Base-by-base conservation (phyloP, 2,888 invertebrate species). In the Drosophila merina region DNA sequence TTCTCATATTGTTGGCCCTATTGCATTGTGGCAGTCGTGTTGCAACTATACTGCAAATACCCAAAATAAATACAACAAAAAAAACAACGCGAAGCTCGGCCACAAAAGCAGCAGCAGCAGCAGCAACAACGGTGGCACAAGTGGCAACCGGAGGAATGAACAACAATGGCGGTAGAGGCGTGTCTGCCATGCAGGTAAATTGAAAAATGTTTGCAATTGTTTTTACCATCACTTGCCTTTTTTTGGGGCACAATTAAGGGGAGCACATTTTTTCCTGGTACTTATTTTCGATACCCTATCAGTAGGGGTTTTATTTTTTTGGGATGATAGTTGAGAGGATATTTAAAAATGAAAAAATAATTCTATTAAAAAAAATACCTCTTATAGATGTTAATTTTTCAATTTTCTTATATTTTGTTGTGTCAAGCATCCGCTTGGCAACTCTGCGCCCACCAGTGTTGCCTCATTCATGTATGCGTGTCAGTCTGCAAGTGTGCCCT, bases 181-280 rank as follows among this genome's bases (percentile, higher is more conserved):
- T 56, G 36, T 50, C 55, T 25, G 44, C 52, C 62, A 30, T 63
- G 52, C 85, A 85, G 81, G 81, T 81, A 81, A 81, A 81, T 81
- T 81, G 82, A 81, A 85, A 81, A 79, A 72, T 77, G 75, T 77
- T 64, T 88, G 57, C 86, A 79, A 83, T 88, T 86, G 71, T 79
- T 80, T 80, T 72, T 59, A 10, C 45, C 30, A 38, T 47, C 20
- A 40, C 14, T 33, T 4, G 12, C 0, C 2, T 30, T 31, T 31
- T 57, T 67, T 54, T 40, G 52, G 12, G 28, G 31, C 45, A 51
- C 79, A 88, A 84, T 86, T 86, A 70, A 64, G 54, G 57, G 5
- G 44, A 6, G 77, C 73, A 57, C 75, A 47, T 59, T 51, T 44
- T 20, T 40, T 54, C 12, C 31, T 45, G 12, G 50, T 14, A 48